Percentiles rank a stretch among this genome's conserved stretches.
phyloP scores from a whole-genome alignment of 30 jellyfish, hydroid and myxozoan genomes.

The Chrysaora quinquecirrha region DNA sequence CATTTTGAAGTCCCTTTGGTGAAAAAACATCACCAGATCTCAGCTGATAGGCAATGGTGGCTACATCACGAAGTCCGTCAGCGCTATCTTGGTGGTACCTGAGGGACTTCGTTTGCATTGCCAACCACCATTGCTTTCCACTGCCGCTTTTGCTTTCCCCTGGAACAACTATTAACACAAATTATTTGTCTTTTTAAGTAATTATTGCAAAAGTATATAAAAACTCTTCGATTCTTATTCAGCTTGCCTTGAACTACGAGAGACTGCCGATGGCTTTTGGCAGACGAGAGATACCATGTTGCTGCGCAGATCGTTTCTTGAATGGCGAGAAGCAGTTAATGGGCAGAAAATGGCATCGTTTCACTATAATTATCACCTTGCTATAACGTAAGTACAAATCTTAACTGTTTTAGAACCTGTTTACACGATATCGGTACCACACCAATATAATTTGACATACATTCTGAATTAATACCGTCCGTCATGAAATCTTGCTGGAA shows the following conservation, averaged over 20 bases:
- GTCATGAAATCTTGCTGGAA: neutral
- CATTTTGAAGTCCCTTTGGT: too few species aligned
- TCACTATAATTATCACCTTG: conserved; percentile 36
- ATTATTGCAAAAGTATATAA: too few species aligned
- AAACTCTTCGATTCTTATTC: too few species aligned
- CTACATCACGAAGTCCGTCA: too few species aligned
- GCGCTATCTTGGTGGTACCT: too few species aligned
- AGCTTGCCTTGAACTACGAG: conserved; percentile 18
- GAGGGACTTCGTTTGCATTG: neutral
- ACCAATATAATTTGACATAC: neutral
- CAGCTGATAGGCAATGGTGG: too few species aligned
- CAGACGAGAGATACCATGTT: neutral
- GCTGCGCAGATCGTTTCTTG: conserved; percentile 4
- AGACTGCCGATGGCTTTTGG: neutral
- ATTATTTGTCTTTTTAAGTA: too few species aligned
- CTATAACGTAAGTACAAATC: neutral
- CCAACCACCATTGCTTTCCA: neutral
- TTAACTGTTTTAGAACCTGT: neutral
- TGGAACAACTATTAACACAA: too few species aligned
- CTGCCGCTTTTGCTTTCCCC: too few species aligned
- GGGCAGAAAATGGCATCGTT: conserved; percentile 29
- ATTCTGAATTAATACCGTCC: neutral
- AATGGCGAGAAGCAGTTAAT: conserved; percentile 48
- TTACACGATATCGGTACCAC: too few species aligned
- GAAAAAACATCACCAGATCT: too few species aligned